Evolutionary conservation across 2,888 invertebrate genomes (phyloP).

Genomic region (Aphodius sticticus): DNA sequence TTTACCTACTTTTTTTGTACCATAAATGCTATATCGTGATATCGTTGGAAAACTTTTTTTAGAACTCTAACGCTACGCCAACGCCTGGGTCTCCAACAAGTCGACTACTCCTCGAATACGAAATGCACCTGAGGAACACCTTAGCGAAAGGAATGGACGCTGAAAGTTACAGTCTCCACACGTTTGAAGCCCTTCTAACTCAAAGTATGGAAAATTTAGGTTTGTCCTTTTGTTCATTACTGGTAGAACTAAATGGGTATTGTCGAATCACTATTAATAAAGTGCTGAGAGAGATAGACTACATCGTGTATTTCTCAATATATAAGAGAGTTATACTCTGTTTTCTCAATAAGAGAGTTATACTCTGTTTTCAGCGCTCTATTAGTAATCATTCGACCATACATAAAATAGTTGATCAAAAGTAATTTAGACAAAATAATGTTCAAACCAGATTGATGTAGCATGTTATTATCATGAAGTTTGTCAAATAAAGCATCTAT

Average conservation of each 20-base stretch:
- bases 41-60: constrained; percentile 29
- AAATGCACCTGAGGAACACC: constrained; percentile 92
- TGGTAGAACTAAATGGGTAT: neutral
- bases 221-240: constrained; percentile 52
- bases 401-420: no score
- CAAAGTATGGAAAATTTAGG: constrained; percentile 97
- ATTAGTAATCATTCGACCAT: no score
- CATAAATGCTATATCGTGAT: neutral
- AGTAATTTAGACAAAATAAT: no score
- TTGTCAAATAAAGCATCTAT: no score
- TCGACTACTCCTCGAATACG: constrained; percentile 86
- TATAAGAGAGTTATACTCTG: neutral
- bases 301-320: neutral
- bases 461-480: no score
- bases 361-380: neutral
- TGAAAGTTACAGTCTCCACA: constrained; percentile 92
- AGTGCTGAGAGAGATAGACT: no score
- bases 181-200: constrained; percentile 89
- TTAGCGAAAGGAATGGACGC: constrained; percentile 95
- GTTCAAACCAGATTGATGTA: no score
- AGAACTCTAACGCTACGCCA: constrained; percentile 74
- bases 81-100: constrained; percentile 87
- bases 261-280: neutral
- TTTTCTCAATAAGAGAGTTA: neutral
- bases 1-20: no score